A percentile compares a stretch with the other conserved stretches of the same genome.
These are phyloP conservation scores for Brachionus rotundiformis DNA, from an alignment of 1,140 invertebrate species.

Conservation along the genomic window DNA sequence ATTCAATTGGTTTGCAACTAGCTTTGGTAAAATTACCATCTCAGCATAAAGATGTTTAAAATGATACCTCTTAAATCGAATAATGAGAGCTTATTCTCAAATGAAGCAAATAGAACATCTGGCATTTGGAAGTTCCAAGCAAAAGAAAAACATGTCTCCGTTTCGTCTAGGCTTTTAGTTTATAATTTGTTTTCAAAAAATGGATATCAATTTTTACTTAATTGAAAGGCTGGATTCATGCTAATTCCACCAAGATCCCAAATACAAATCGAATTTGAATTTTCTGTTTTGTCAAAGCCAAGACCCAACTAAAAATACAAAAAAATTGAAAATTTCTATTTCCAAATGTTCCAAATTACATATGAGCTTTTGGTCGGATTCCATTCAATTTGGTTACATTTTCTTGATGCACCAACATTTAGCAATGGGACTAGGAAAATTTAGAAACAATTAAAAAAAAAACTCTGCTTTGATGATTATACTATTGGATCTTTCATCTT, in stretches of 20 bases:
- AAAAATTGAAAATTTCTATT: not conserved
- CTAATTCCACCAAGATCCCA: not conserved
- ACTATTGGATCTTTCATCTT: not conserved
- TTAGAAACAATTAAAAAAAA: too few species aligned
- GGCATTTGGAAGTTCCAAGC: slow-evolving; percentile 7
- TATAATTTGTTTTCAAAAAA: not conserved
- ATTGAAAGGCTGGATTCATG: not conserved
- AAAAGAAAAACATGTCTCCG: slow-evolving; percentile 12
- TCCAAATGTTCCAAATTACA: slow-evolving; percentile 4
- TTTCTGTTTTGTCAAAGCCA: slow-evolving; percentile 26
- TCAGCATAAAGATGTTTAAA: not conserved
- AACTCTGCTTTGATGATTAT: too few species aligned
- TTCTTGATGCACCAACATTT: slow-evolving; percentile 20
- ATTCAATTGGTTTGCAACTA: not conserved
- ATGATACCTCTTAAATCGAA: slow-evolving; percentile 39
- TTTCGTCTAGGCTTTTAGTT: slow-evolving; percentile 19
- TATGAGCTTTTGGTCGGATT: not conserved
- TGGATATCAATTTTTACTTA: not conserved
- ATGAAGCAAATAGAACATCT: slow-evolving; percentile 21
- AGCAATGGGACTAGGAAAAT: not conserved
- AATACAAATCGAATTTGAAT: not conserved
- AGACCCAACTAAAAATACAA: slow-evolving; percentile 17
- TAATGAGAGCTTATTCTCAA: not conserved
- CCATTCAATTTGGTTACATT: slow-evolving; percentile 49
- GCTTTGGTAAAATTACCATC: not conserved